Conservation (phyloP, 1,140 invertebrate species). For the Sycobia sp. region DNA sequence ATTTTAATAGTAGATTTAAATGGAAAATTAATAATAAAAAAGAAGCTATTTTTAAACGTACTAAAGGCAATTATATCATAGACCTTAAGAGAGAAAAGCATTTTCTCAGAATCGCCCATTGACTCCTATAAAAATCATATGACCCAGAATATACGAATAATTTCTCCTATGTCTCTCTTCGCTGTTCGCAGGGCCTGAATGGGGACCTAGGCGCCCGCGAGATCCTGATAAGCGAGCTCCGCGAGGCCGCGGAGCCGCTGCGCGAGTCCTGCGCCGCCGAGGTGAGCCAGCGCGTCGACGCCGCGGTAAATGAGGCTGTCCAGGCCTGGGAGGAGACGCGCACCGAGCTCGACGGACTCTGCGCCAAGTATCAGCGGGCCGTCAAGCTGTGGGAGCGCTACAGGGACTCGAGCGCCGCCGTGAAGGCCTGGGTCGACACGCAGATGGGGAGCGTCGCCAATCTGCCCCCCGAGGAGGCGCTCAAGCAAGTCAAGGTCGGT, state of each 20-base stretch:
- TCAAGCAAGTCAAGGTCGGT: conserved; percentile 65
- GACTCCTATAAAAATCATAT: too few relatives aligned
- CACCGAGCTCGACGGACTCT: conserved; percentile 72
- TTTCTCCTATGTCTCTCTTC: too few relatives aligned
- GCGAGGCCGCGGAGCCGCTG: conserved; percentile 71
- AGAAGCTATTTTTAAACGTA: too few relatives aligned
- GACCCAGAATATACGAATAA: too few relatives aligned
- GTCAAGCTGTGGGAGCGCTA: conserved; percentile 79
- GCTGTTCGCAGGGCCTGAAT: conserved; percentile 67
- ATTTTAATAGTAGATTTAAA: too few relatives aligned
- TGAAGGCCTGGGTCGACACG: conserved; percentile 73
- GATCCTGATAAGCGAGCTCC: conserved; percentile 72
- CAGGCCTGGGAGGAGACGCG: conserved; percentile 77
- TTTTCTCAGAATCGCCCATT: too few relatives aligned
- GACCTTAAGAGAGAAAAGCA: too few relatives aligned
- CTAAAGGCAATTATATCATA: too few relatives aligned
- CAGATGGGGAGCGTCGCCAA: conserved; percentile 70
- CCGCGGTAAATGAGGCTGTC: conserved; percentile 75
- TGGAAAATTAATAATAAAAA: too few relatives aligned
- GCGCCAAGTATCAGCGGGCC: conserved; percentile 74
- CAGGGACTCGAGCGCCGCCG: conserved; percentile 74
- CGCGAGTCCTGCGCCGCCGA: conserved; percentile 70
- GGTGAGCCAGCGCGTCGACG: conserved; percentile 71
- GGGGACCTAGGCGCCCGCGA: conserved; percentile 71
- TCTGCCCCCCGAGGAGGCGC: conserved; percentile 66